Evolutionary conservation across 1,140 invertebrate genomes (phyloP).

Genomic region (Trichoplusia ni): DNA sequence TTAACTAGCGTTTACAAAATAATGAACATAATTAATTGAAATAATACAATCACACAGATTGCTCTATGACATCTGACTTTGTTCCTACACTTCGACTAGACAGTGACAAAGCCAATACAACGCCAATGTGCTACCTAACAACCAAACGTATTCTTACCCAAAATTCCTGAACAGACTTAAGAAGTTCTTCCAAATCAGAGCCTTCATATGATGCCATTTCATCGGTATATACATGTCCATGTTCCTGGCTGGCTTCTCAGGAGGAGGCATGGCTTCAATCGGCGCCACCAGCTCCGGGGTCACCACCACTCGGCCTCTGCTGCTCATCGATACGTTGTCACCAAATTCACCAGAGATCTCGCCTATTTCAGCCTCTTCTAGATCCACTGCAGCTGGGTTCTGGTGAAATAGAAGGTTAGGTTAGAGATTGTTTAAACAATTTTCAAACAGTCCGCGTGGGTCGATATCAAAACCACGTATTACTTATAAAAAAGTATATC

Average conservation of each 20-base stretch:
- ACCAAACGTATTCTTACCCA: slow-evolving; percentile 83
- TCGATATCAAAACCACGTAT: no score
- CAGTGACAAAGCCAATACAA: slow-evolving; percentile 1
- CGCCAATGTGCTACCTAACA: background rate
- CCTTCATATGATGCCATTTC: slow-evolving; percentile 88
- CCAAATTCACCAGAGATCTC: slow-evolving; percentile 94
- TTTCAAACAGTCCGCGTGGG: no score
- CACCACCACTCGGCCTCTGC: slow-evolving; percentile 83
- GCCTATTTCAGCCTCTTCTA: slow-evolving; percentile 85
- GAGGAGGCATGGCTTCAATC: slow-evolving; percentile 83
- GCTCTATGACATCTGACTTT: no score
- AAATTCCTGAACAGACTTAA: slow-evolving; percentile 95
- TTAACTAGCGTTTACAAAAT: no score
- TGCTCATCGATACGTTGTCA: slow-evolving; percentile 90
- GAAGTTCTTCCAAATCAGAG: slow-evolving; percentile 96
- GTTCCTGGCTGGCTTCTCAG: slow-evolving; percentile 78
- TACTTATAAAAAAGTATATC: no score
- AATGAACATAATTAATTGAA: no score
- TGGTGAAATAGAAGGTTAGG: slow-evolving; percentile 40
- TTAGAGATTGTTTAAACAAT: background rate
- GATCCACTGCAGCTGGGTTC: slow-evolving; percentile 83
- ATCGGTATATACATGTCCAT: slow-evolving; percentile 85
- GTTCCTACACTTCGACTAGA: no score
- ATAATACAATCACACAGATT: no score
- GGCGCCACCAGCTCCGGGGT: slow-evolving; percentile 66